Evolutionary conservation across 2,113 vertebrate species (phyloP).

Genomic region (Nothoprocta perdicaria): DNA sequence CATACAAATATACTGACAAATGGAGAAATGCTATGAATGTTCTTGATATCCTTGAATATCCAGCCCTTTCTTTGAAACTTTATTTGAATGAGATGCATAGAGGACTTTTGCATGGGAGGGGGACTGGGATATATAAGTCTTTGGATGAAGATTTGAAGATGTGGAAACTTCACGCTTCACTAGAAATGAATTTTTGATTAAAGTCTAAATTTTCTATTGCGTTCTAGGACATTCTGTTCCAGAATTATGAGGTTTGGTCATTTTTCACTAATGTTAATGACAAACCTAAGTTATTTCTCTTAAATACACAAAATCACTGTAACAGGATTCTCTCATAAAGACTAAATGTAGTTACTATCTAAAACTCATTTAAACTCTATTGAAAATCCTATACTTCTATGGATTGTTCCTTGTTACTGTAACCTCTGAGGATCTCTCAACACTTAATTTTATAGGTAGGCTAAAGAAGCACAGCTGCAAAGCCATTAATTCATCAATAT

Average conservation of each 20-base stretch:
- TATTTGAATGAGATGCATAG: not conserved
- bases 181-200: not conserved
- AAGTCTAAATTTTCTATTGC: not conserved
- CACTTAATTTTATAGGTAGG: not conserved
- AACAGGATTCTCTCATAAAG: not conserved
- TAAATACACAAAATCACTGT: not conserved
- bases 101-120: too few species aligned
- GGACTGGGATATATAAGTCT: not conserved
- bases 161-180: not conserved
- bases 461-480: not conserved
- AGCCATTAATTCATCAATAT: not conserved
- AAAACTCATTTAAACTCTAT: not conserved
- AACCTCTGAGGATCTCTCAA: not conserved
- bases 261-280: conserved; percentile 4
- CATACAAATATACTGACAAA: not conserved
- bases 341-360: not conserved
- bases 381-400: not conserved
- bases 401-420: not conserved
- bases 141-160: too few species aligned
- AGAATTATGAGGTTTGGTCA: not conserved
- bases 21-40: not conserved
- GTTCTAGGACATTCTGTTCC: not conserved
- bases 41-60: rapidly evolving
- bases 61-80: not conserved
- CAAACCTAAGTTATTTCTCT: not conserved